These are phyloP conservation scores for Epistrophe eligans DNA, from an alignment of 2,888 invertebrate species.

Conservation along the genomic window DNA sequence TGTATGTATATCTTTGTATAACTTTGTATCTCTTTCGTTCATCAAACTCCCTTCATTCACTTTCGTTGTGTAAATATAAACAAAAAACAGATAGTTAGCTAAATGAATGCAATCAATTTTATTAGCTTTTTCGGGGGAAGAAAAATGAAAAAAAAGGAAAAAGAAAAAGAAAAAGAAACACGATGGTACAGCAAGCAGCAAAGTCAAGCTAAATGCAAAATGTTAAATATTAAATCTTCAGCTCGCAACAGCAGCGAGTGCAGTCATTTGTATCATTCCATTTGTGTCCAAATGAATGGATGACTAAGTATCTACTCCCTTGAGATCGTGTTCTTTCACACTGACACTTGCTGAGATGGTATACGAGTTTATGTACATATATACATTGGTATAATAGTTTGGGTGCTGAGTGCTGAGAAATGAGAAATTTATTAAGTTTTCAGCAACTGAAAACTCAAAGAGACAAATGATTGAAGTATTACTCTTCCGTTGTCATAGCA, in stretches of 20 bases:
- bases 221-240: constrained; percentile 61
- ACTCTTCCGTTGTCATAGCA: constrained; percentile 44
- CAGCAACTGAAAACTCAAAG: constrained; percentile 37
- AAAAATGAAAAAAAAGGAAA: background rate
- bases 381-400: too few species aligned
- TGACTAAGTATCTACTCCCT: constrained; percentile 43
- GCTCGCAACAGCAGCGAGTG: constrained; percentile 35
- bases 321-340: constrained; percentile 46
- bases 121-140: constrained; percentile 54
- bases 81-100: constrained; percentile 72
- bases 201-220: constrained; percentile 59
- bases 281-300: constrained; percentile 60
- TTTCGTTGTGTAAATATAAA: constrained; percentile 68
- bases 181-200: background rate
- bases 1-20: background rate
- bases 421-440: constrained; percentile 70
- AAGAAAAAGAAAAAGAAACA: background rate
- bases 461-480: constrained; percentile 57
- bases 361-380: background rate
- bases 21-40: constrained; percentile 1
- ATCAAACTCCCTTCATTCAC: constrained; percentile 4
- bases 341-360: constrained; percentile 24
- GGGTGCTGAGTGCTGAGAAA: constrained; percentile 29
- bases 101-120: constrained; percentile 70
- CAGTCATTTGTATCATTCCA: constrained; percentile 69